Evolutionary conservation across 1,140 invertebrate genomes (phyloP).

Genomic region (Bathynomus jamesi): DNA sequence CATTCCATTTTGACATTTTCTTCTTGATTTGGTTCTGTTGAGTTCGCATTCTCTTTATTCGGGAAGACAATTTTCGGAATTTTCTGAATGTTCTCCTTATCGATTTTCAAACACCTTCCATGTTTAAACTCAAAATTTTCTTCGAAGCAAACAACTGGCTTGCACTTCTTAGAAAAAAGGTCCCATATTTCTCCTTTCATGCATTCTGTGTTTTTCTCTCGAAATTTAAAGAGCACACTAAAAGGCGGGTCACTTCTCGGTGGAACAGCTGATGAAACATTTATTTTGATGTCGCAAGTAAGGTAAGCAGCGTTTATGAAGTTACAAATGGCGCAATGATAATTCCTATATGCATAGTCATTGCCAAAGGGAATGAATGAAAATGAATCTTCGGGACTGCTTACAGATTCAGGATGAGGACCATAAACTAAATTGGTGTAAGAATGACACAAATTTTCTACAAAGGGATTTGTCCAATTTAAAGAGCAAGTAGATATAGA

Average conservation of each 20-base stretch:
- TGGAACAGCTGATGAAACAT: no score
- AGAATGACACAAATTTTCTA: slow-evolving; percentile 40
- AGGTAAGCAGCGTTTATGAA: slow-evolving; percentile 43
- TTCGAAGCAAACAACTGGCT: slow-evolving; percentile 42
- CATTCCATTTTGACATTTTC: no score
- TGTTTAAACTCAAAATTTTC: slow-evolving; percentile 35
- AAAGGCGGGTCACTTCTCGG: no score
- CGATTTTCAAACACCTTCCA: no score
- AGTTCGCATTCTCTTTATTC: no score
- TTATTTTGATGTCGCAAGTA: no score
- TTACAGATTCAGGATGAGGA: slow-evolving; percentile 15
- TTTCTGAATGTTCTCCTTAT: no score
- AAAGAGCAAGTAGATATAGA: slow-evolving; percentile 40
- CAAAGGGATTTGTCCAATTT: slow-evolving; percentile 41
- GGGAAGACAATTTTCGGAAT: no score
- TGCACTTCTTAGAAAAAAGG: slow-evolving; percentile 49
- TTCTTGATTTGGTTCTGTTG: no score
- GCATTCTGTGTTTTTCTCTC: slow-evolving; percentile 39
- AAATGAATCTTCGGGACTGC: neutral
- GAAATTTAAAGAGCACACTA: slow-evolving; percentile 50
- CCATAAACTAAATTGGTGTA: slow-evolving; percentile 46
- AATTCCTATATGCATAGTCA: slow-evolving; percentile 46
- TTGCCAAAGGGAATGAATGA: neutral
- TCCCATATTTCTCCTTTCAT: slow-evolving; percentile 45
- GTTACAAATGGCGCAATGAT: slow-evolving; percentile 54